Base-by-base conservation (phyloP, 2,888 invertebrate genomes). In the Aporophyla nigra region DNA sequence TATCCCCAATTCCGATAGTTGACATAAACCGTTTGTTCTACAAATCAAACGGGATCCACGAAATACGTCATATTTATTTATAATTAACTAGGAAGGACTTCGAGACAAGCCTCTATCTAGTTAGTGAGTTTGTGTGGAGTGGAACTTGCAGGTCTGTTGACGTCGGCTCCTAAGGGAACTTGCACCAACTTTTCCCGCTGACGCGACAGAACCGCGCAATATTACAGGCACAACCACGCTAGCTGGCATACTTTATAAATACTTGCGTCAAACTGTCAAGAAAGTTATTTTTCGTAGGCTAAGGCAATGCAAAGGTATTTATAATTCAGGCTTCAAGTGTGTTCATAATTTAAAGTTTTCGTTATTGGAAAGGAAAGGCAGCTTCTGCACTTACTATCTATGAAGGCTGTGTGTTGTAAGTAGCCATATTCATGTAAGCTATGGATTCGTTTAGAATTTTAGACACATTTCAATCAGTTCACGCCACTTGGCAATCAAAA, bases 111-210 rank as follows among this genome's bases (percentile, higher is more conserved):
- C 80, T 77, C 83, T 90, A 89, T 91, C 91, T 93, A 91, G 92
- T 93, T 93, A 92, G 90, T 46, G 82, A 92, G 91, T 92, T 93
- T 84, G 87, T 86, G 82, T 84, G 80, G 86, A 89, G 75, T 72
- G 67, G 73, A 90, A 91, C 82, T 84, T 83, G 70, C 65, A 65
- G 79, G 76, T 71, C 76, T 78, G 86, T 67, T 74, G 80, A 82
- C 80, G 77, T 82, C 74, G 74, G 84, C 86, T 87, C 88, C 89
- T 84, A 53, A 82, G 86, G 90, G 90, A 91, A 90, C 90, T 90
- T 88, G 76, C 74, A 79, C 69, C 69, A 92, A 94, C 90, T 93
- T 93, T 91, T 86, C 85, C 86, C 86, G 86, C 90, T 89, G 91
- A 91, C 90, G 88, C 88, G 87, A 84, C 89, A 88, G 87, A 90